phyloP scores from a whole-genome alignment of 2,113 vertebrate genomes.

The Scomber scombrus region DNA sequence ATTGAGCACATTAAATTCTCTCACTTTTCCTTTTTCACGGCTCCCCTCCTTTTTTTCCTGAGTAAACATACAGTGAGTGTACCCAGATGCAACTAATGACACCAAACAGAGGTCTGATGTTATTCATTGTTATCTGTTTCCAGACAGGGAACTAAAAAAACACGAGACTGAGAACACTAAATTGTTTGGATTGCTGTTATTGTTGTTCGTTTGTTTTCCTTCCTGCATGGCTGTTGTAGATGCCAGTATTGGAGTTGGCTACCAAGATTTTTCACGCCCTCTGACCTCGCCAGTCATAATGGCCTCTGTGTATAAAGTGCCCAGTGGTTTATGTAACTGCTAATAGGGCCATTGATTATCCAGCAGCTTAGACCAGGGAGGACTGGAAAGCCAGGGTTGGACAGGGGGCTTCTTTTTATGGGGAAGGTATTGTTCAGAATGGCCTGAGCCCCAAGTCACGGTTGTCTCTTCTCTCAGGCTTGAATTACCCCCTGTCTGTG shows the following conservation, averaged over 20 bases:
- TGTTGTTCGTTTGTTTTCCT: slow-evolving; percentile 48
- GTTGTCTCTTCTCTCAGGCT: slow-evolving; percentile 61
- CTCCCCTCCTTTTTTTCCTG: too few species aligned
- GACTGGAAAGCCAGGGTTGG: slow-evolving; percentile 41
- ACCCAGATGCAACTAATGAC: neutral
- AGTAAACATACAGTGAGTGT: neutral
- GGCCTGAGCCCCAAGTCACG: slow-evolving; percentile 58
- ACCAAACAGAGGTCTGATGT: neutral
- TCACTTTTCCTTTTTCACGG: too few species aligned
- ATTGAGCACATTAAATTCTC: too few species aligned
- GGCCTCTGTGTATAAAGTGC: slow-evolving; percentile 48
- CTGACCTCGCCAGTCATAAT: slow-evolving; percentile 46
- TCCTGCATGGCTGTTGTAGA: slow-evolving; percentile 26
- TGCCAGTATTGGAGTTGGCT: slow-evolving; percentile 51
- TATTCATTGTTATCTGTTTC: slow-evolving; percentile 5
- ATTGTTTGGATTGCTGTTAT: slow-evolving; percentile 39
- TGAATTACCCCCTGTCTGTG: slow-evolving; percentile 56
- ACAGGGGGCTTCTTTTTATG: slow-evolving; percentile 52
- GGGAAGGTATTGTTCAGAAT: slow-evolving; percentile 46
- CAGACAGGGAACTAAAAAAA: neutral
- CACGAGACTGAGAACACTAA: slow-evolving; percentile 5
- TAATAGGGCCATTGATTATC: slow-evolving; percentile 66
- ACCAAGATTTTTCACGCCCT: slow-evolving; percentile 46
- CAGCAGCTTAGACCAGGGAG: slow-evolving; percentile 33
- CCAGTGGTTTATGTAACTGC: slow-evolving; percentile 72